Base-by-base conservation (phyloP, 2,113 vertebrate species). In the Laticauda colubrina region DNA sequence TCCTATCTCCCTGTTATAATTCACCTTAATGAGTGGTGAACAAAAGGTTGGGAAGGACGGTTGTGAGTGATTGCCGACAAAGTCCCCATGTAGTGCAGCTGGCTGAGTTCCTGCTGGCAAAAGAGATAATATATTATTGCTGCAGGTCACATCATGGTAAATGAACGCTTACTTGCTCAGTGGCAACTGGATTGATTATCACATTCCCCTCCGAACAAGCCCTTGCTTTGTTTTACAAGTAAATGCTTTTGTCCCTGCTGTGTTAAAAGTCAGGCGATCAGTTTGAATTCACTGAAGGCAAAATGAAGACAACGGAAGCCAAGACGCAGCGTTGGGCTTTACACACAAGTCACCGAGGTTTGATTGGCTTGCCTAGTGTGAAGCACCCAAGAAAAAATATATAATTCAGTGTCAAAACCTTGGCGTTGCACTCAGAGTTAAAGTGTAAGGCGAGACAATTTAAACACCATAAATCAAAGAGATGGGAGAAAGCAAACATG, bases 181-280 rank as follows among this genome's bases (percentile, higher is more conserved):
- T 96, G 97, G 97, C 97, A 97, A 95, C 96, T 90, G 95, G 96
- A 98, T 98, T 96, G 97, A 98, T 98, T 95, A 14, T 94, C 34
- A 45, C 92, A 91, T 95, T 96, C 93, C 93, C 95, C 95, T 95
- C 92, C 75, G 89, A 95, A 97, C 94, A 92, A 92, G 91, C 64
- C 59, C 90, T 94, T 94, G 92, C 95, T 97, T 92, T 39, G 93
- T 53, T 87, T 96, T 96, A 96, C 95, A 96, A 96, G 97, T 48
- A 89, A 96, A 91, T 95, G 93, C n/a, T 8, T 94, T 96, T 48
- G 89, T 85, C 93, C 94, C 96, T 94, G 95, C 96, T 90, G 88
- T 48, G 94, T 86, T 95, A 26, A 92, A 93, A 90, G 87, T 93
- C 92, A 61, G 90, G 85, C 92, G 93, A 96, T 87, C 24, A 59